These are phyloP conservation scores for Peromyscus nudipes DNA, from an alignment of 2,797 vertebrate genomes.

Conservation along the genomic window DNA sequence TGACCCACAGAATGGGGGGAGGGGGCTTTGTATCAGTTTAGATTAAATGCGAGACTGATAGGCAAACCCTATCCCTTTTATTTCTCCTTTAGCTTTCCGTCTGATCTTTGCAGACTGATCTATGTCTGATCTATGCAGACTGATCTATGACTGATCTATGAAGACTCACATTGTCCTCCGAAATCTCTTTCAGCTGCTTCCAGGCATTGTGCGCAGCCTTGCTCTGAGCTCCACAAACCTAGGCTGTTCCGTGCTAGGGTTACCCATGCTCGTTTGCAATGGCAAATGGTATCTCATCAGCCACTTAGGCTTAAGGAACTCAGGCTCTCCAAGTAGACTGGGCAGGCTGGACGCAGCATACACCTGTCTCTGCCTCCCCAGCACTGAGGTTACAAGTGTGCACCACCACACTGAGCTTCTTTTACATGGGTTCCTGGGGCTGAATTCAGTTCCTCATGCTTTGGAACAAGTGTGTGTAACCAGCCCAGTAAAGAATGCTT, in stretches of 20 bases:
- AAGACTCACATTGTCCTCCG: neutral
- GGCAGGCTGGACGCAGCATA: neutral
- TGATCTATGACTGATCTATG: neutral
- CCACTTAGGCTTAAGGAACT: neutral
- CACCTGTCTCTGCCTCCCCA: neutral
- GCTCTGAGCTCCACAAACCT: neutral
- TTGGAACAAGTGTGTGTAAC: too few species aligned
- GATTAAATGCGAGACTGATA: neutral
- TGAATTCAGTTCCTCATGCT: neutral
- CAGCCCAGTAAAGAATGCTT: neutral
- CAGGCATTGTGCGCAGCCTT: neutral
- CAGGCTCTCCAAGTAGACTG: neutral
- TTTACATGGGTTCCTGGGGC: neutral
- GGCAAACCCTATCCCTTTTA: neutral
- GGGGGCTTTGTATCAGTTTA: too few species aligned
- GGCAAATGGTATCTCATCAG: too few species aligned
- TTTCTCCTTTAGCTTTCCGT: neutral
- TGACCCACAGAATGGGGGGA: neutral
- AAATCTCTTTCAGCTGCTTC: neutral
- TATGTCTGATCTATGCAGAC: too few species aligned
- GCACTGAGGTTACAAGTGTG: neutral
- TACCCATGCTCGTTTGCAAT: neutral
- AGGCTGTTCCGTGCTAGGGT: neutral
- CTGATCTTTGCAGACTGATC: neutral
- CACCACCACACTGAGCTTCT: neutral